Percentiles rank a stretch among this genome's conserved stretches.
These are phyloP conservation scores for Pelobates fuscus DNA, from an alignment of 2,113 vertebrate species.

Conservation along the genomic window DNA sequence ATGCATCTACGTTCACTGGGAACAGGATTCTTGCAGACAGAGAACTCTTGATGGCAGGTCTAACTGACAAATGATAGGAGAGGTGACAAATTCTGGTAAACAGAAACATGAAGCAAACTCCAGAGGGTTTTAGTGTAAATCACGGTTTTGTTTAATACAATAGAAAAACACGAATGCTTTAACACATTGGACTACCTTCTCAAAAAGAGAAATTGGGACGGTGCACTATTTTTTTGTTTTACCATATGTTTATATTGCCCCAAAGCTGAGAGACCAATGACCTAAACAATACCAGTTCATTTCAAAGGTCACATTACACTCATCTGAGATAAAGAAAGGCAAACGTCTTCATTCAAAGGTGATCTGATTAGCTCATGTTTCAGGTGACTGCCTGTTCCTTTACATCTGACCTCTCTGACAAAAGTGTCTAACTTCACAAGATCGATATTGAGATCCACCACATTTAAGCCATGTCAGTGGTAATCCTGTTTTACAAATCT, in stretches of 20 bases:
- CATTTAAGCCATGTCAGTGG: conserved; percentile 21
- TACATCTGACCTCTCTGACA: conserved; percentile 39
- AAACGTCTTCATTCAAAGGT: conserved; percentile 22
- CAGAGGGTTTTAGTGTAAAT: conserved; percentile 30
- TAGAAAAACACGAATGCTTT: background rate
- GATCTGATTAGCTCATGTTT: conserved; percentile 43
- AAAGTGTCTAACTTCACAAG: conserved; percentile 8
- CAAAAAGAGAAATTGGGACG: conserved; percentile 20
- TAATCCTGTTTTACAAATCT: conserved; percentile 35
- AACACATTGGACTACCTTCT: conserved; percentile 18
- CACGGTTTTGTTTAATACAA: conserved; percentile 25
- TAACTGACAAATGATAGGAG: conserved; percentile 28
- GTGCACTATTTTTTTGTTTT: conserved; percentile 20
- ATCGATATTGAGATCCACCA: conserved; percentile 25
- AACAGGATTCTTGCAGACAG: conserved; percentile 12
- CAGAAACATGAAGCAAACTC: background rate
- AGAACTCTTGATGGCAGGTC: conserved; percentile 39
- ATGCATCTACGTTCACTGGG: conserved; percentile 29
- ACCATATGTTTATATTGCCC: conserved; percentile 43
- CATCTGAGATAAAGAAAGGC: conserved; percentile 20
- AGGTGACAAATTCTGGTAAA: conserved; percentile 21
- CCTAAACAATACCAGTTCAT: conserved; percentile 6
- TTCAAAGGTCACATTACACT: conserved; percentile 22
- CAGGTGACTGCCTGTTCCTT: conserved; percentile 34
- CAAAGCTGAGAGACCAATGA: conserved; percentile 14